Percentiles rank a stretch among this genome's conserved stretches.
Evolutionary conservation across 2,797 vertebrate species (phyloP).

Genomic region (Sebastolobus alascanus): DNA sequence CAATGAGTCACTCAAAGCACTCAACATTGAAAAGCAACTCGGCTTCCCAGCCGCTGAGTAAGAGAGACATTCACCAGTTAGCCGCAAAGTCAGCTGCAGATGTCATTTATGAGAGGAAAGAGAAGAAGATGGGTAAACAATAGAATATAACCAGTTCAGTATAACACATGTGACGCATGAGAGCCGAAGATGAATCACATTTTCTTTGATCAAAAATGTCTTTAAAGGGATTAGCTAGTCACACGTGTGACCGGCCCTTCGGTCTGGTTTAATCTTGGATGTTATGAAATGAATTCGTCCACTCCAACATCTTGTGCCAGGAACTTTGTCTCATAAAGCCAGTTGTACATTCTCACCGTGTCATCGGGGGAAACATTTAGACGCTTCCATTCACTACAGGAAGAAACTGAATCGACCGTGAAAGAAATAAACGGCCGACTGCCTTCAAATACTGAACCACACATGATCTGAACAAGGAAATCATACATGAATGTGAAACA

Average conservation of each 20-base stretch:
- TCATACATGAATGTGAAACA: slow-evolving; percentile 26
- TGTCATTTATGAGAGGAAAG: slow-evolving; percentile 37
- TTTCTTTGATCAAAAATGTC: slow-evolving; percentile 63
- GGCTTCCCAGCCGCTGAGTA: slow-evolving; percentile 44
- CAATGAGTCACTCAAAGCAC: slow-evolving; percentile 53
- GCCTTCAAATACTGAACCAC: slow-evolving; percentile 40
- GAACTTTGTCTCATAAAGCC: slow-evolving; percentile 61
- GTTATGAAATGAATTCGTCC: slow-evolving; percentile 64
- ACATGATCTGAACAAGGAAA: slow-evolving; percentile 29
- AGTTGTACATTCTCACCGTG: slow-evolving; percentile 63
- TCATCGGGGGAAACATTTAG: slow-evolving; percentile 64
- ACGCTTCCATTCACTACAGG: slow-evolving; percentile 52
- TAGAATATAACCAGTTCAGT: slow-evolving; percentile 21
- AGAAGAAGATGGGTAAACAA: slow-evolving; percentile 31
- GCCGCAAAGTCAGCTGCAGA: slow-evolving; percentile 50
- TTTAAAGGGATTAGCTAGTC: slow-evolving; percentile 59
- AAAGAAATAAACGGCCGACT: slow-evolving; percentile 37
- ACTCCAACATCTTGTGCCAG: slow-evolving; percentile 59
- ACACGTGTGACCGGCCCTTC: slow-evolving; percentile 42
- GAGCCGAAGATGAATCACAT: slow-evolving; percentile 41
- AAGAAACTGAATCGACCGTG: slow-evolving; percentile 34
- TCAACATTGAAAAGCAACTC: slow-evolving; percentile 25
- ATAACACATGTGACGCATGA: slow-evolving; percentile 33
- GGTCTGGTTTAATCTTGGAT: slow-evolving; percentile 43
- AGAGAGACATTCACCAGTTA: slow-evolving; percentile 36